Evolutionary conservation across 2,113 vertebrate species (phyloP).

Genomic region (Cyanoramphus novaezelandiae): DNA sequence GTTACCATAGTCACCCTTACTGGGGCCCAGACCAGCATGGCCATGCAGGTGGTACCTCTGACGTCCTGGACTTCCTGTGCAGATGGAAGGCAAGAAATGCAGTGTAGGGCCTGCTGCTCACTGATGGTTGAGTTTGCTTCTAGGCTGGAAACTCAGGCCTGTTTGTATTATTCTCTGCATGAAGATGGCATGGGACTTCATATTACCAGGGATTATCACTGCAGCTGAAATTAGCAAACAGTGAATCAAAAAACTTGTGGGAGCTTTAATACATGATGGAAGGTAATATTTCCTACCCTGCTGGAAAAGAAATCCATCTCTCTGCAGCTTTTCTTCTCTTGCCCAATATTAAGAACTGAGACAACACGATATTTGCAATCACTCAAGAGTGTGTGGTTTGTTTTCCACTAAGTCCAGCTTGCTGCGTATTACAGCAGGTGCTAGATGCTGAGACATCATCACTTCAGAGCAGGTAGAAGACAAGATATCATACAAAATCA

Average conservation of each 20-base stretch:
- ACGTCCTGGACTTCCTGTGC: background rate
- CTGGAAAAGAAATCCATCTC: background rate
- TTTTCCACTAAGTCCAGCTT: background rate
- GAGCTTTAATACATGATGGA: background rate
- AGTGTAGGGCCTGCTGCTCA: background rate
- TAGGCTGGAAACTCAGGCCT: background rate
- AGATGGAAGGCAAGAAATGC: background rate
- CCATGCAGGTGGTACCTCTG: rapidly evolving
- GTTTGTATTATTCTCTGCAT: background rate
- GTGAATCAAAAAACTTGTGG: background rate
- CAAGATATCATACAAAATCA: background rate
- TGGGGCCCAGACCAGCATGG: background rate
- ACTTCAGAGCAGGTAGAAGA: background rate
- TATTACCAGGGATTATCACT: background rate
- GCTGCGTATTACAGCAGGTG: background rate
- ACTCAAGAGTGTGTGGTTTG: background rate
- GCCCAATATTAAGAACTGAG: background rate
- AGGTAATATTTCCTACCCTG: background rate
- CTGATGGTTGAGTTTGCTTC: background rate
- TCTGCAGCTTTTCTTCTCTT: background rate
- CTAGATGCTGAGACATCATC: background rate
- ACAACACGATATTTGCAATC: background rate
- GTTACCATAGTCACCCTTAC: background rate
- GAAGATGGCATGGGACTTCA: background rate
- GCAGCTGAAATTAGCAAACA: background rate